A percentile compares a stretch with the other conserved stretches of the same genome.
These are phyloP conservation scores for Danionella cerebrum DNA, from an alignment of 2,113 vertebrate species.

Conservation along the genomic window DNA sequence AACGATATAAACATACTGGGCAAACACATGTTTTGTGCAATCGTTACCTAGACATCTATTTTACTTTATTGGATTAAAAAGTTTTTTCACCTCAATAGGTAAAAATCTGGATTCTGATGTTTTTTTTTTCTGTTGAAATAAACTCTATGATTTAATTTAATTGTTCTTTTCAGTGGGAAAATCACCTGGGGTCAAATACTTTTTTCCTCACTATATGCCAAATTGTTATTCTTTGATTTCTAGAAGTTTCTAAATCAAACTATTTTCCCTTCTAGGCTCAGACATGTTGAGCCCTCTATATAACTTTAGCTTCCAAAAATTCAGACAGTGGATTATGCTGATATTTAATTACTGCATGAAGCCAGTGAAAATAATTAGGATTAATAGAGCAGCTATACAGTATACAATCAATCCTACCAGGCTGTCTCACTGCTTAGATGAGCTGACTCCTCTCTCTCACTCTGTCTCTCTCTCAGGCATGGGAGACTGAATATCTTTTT, in stretches of 20 bases:
- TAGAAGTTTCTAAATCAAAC: background rate
- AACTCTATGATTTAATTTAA: background rate
- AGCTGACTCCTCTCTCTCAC: background rate
- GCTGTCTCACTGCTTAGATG: background rate
- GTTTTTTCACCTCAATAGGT: too few species aligned
- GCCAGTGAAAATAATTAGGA: slow-evolving; percentile 2
- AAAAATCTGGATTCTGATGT: too few species aligned
- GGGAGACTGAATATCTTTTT: background rate
- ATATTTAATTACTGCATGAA: slow-evolving; percentile 1
- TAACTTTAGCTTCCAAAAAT: background rate
- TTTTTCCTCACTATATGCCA: too few species aligned
- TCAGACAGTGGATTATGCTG: background rate
- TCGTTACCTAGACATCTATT: too few species aligned
- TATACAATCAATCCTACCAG: background rate
- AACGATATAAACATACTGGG: too few species aligned
- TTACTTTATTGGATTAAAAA: too few species aligned
- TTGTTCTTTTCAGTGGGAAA: background rate
- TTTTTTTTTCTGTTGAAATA: too few species aligned
- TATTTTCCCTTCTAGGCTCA: background rate
- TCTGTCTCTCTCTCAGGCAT: background rate
- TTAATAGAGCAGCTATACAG: slow-evolving; percentile 1
- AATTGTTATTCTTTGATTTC: background rate
- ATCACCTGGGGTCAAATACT: too few species aligned
- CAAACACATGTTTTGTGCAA: too few species aligned
- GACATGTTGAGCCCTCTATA: background rate